Base-by-base conservation (phyloP, 1,140 invertebrate species). In the Pseudomyrmex pallidus region DNA sequence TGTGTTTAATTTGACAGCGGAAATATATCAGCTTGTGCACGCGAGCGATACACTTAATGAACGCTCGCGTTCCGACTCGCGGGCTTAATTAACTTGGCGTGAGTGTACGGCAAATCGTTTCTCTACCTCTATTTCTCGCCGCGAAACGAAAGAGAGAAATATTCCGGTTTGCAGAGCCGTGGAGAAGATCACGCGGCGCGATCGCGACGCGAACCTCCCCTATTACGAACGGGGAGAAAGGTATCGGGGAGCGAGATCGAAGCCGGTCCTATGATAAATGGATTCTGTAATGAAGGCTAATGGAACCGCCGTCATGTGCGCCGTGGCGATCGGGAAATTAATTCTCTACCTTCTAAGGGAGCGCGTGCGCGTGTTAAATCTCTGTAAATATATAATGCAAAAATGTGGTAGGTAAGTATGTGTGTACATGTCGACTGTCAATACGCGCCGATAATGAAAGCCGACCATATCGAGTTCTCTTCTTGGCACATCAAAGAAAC, bases 1-100 rank as follows among this genome's bases (percentile, higher is more conserved):
- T 66, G 54, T 80, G 76, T 80, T 80, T 80, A 80, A 80, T 80
- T 72, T 59, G 61, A 80, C 56, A 80, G 44, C 50, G 66, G 44
- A 80, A 80, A 80, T 70, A 35, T 35, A 80, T 80, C 66, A 80
- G 70, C 50, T 35, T 35, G 35, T 7, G 17, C 44, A 44, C 17
- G 20, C 59, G 20, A 57, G 64, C 35, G 44, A 48, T 72, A 80
- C 72, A 72, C 56, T 80, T 80, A 70, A 80, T 72, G 66, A 80
- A 78, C 44, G 54, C 48, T 20, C 76, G 54, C 54, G 35, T 35
- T 35, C n/a, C 44, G n/a, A 56, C 48, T 61, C 25, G 66, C 35
- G 54, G n/a, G 44, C 56, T 80, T 80, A 80, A 80, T 80, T 80
- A 80, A 80, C 66, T 80, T 35, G 22, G 66, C 54, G 66, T 22